phyloP scores from a whole-genome alignment of 2,888 invertebrate species.

The Argynnis bischoffii region DNA sequence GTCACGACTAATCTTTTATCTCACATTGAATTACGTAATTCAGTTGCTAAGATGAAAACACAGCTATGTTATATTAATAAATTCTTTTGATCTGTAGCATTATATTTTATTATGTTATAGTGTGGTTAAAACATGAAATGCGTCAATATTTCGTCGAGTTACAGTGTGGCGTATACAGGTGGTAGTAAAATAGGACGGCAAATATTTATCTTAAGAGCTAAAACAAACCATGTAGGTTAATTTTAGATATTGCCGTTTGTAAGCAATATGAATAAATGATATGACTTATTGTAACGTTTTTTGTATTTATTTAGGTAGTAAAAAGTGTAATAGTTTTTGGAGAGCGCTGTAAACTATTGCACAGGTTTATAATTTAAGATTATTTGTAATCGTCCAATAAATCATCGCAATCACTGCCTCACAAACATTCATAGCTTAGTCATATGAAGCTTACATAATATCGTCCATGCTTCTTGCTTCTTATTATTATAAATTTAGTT shows the following conservation, averaged over 20 bases:
- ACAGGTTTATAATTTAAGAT: conserved; percentile 46
- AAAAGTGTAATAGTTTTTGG: conserved; percentile 21
- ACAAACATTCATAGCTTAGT: conserved; percentile 81
- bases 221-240: conserved; percentile 2
- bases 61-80: conserved; percentile 22
- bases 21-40: conserved; percentile 31
- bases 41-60: conserved; percentile 17
- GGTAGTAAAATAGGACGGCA: neutral
- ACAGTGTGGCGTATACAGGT: conserved; percentile 3
- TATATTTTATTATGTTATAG: conserved; percentile 16
- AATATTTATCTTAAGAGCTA: conserved; percentile 11
- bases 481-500: conserved; percentile 54
- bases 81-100: conserved; percentile 18
- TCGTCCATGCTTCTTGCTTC: conserved; percentile 77
- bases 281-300: neutral
- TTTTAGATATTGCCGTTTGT: conserved; percentile 2
- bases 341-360: conserved; percentile 43
- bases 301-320: conserved; percentile 13
- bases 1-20: conserved; percentile 28
- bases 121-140: conserved; percentile 22
- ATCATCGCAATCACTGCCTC: conserved; percentile 80
- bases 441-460: conserved; percentile 72
- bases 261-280: conserved; percentile 8
- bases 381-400: conserved; percentile 59
- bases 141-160: conserved; percentile 22